phyloP scores from a whole-genome alignment of 2,797 vertebrate genomes.

The Brachyrhaphis roseni region DNA sequence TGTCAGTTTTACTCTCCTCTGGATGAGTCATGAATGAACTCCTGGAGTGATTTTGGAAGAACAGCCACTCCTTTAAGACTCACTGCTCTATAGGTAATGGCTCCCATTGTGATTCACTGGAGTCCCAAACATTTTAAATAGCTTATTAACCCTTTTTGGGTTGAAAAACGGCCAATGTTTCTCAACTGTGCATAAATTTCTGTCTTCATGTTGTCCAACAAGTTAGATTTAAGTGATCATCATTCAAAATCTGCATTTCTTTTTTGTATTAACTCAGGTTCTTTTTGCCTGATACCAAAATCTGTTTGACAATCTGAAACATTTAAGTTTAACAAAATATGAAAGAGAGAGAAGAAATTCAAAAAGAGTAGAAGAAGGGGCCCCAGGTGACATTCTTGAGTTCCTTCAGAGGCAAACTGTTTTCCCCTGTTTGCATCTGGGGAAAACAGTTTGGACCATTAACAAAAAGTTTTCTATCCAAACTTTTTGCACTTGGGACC shows the following conservation, averaged over 20 bases:
- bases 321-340: neutral
- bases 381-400: neutral
- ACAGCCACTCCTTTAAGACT: neutral
- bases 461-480: neutral
- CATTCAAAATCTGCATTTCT: neutral
- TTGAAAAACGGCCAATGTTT: neutral
- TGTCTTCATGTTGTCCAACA: neutral
- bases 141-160: neutral
- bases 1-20: neutral
- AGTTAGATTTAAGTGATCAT: neutral
- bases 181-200: neutral
- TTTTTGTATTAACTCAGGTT: neutral
- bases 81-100: neutral
- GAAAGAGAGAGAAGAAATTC: neutral
- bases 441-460: neutral
- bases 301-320: neutral
- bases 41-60: neutral
- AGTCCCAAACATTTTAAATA: neutral
- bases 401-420: too few species aligned
- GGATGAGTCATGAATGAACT: neutral
- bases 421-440: too few species aligned
- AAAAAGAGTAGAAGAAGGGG: too few species aligned
- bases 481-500: too few species aligned
- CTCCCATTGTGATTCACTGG: neutral
- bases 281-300: neutral